Base-by-base conservation (phyloP, 2,797 vertebrate genomes). In the Halcyon chelicuti region DNA sequence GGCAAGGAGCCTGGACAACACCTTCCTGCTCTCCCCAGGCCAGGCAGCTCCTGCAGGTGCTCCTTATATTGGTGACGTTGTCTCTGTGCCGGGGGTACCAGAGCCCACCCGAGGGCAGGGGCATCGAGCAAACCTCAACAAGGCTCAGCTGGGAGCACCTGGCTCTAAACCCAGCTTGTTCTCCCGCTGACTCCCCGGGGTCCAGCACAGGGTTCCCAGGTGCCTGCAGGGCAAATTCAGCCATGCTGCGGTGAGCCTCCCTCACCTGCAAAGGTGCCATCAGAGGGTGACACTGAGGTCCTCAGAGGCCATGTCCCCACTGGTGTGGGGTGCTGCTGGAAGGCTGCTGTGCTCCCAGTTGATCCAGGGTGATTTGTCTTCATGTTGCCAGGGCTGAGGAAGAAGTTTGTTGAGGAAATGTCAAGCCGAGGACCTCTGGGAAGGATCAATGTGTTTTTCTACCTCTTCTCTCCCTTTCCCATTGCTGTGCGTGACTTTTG, bases 361-460 rank as follows among this genome's bases (percentile, higher is more conserved):
- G 25, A 29, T 26, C 26, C 63, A 14, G 52, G 29, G 52, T 22
- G 37, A 60, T 58, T 88, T 51, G 12, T 21, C 6, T 35, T 51
- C 17, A 7, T 8, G 4, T 11, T 61, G 40, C 28, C 37, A 52
- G 58, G 31, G 37, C 57, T 76, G 57, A 39, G 44, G 51, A 29
- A 72, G 17, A 8, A 4, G 46, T 58, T 33, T 65, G 71, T 72
- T 42, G 51, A 94, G 42, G 18, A 74, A 89, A 19, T 58, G 94
- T 83, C 86, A 94, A 94, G 95, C 93, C 17, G 1, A 94, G 82
- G 73, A 88, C 66, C 81, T 88, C 76, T 74, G 67, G 73, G 70
- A 94, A 79, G 68, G 83, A 55, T 91, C 91, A 86, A 12, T 86
- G 67, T 91, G 94, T 65, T 93, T 92, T 90, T 88, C 92, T 92